Percentiles rank a stretch among this genome's conserved stretches.
Conservation (phyloP, 2,113 vertebrate genomes). For the Nothoprocta pentlandii region DNA sequence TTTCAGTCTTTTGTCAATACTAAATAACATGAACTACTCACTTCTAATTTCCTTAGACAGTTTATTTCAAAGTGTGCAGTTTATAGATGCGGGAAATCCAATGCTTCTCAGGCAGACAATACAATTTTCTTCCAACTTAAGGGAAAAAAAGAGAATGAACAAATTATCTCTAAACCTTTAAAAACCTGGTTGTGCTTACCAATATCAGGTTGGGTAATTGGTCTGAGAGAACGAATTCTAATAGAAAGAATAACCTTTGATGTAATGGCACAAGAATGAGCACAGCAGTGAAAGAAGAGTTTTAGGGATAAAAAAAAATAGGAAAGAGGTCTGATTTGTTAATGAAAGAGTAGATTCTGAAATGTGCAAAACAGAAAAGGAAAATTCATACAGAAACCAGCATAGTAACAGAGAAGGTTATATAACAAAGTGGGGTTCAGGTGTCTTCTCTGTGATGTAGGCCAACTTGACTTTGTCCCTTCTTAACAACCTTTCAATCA, state of each 20-base stretch:
- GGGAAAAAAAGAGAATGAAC: neutral
- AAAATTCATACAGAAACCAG: fast-evolving
- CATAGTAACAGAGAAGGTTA: neutral
- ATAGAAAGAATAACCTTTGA: neutral
- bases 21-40: neutral
- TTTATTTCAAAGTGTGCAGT: neutral
- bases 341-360: neutral
- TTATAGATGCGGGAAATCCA: neutral
- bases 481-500: slow-evolving; percentile 70
- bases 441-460: slow-evolving; percentile 40
- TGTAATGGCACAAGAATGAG: neutral
- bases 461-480: slow-evolving; percentile 26
- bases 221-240: neutral
- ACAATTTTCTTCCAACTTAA: neutral
- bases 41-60: neutral
- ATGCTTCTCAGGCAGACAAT: neutral
- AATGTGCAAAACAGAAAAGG: neutral
- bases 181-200: neutral
- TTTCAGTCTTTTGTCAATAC: neutral
- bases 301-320: neutral
- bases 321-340: neutral
- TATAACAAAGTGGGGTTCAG: neutral
- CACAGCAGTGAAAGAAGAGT: neutral
- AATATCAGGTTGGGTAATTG: neutral
- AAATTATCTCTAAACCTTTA: slow-evolving; percentile 2